These are phyloP conservation scores for Thereuonema tuberculata DNA, from an alignment of 1,140 invertebrate genomes.

Conservation along the genomic window DNA sequence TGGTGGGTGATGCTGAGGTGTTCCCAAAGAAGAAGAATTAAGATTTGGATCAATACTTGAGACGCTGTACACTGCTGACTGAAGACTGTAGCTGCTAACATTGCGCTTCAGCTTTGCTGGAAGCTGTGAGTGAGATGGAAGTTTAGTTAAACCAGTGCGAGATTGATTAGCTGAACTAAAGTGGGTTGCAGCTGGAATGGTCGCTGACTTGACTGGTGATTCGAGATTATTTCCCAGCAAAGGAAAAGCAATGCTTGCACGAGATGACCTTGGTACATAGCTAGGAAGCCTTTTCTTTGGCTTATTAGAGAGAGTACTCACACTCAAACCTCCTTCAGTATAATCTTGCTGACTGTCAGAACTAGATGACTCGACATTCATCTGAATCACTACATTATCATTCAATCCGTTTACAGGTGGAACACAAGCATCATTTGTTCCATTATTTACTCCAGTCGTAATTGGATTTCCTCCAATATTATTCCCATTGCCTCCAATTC, in stretches of 20 bases:
- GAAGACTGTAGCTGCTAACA: conserved; percentile 45
- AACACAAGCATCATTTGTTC: conserved; percentile 10
- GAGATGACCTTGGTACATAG: conserved; percentile 49
- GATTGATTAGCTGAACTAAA: conserved; percentile 9
- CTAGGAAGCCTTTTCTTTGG: conserved; percentile 37
- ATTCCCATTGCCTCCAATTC: not conserved
- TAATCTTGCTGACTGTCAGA: conserved; percentile 19
- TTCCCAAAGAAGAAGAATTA: conserved; percentile 19
- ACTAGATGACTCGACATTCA: conserved; percentile 11
- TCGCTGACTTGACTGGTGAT: conserved; percentile 15
- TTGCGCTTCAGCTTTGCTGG: conserved; percentile 58
- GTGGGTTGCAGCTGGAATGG: conserved; percentile 16
- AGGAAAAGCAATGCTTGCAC: conserved; percentile 60
- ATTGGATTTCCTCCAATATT: not conserved
- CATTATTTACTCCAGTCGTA: not conserved
- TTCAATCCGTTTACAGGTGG: conserved; percentile 26
- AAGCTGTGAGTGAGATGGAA: conserved; percentile 24
- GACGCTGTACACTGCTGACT: conserved; percentile 35
- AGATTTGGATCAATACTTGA: conserved; percentile 15
- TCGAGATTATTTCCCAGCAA: conserved; percentile 28
- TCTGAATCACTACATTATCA: conserved; percentile 22
- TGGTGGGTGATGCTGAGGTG: conserved; percentile 17
- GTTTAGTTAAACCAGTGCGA: conserved; percentile 31
- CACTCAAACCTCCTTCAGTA: conserved; percentile 21
- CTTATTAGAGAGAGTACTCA: conserved; percentile 18